Evolutionary conservation across 1,140 invertebrate species (phyloP).

Genomic region (Aphelenchoides fujianensis): DNA sequence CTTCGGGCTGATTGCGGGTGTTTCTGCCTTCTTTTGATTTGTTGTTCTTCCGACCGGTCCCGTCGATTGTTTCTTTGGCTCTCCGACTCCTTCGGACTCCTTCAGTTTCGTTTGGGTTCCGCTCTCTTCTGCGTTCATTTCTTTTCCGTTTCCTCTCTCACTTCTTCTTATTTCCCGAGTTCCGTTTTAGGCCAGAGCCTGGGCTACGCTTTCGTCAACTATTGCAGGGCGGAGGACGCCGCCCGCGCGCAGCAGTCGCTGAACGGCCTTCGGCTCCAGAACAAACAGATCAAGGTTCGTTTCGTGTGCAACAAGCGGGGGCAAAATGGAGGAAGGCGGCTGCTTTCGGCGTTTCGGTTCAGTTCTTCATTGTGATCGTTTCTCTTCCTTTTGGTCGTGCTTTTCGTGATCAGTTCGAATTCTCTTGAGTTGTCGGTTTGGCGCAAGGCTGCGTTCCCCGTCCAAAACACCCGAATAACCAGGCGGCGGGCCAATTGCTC

Average conservation of each 20-base stretch:
- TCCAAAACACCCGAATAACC: slow-evolving; percentile 7
- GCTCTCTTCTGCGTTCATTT: slow-evolving; percentile 14
- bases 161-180: slow-evolving; percentile 17
- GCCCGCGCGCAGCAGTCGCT: slow-evolving; percentile 94
- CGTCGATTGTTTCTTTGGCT: slow-evolving; percentile 21
- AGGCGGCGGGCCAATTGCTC: too few relatives aligned
- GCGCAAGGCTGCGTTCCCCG: neutral
- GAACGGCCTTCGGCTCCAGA: slow-evolving; percentile 91
- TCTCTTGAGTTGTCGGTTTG: slow-evolving; percentile 10
- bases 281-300: slow-evolving; percentile 95
- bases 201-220: slow-evolving; percentile 98
- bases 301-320: too few relatives aligned
- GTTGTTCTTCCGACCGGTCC: too few relatives aligned
- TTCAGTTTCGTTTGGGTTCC: too few relatives aligned
- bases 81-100: too few relatives aligned
- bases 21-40: slow-evolving; percentile 31
- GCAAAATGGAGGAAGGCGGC: too few relatives aligned
- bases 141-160: slow-evolving; percentile 17
- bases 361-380: neutral
- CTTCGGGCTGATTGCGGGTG: slow-evolving; percentile 15
- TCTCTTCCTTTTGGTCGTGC: slow-evolving; percentile 23
- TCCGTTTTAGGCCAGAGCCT: slow-evolving; percentile 83
- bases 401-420: slow-evolving; percentile 12
- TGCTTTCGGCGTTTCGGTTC: too few relatives aligned
- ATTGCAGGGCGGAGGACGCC: slow-evolving; percentile 90